These are phyloP conservation scores for Chauna torquata DNA, from an alignment of 2,113 vertebrate species.

Conservation along the genomic window DNA sequence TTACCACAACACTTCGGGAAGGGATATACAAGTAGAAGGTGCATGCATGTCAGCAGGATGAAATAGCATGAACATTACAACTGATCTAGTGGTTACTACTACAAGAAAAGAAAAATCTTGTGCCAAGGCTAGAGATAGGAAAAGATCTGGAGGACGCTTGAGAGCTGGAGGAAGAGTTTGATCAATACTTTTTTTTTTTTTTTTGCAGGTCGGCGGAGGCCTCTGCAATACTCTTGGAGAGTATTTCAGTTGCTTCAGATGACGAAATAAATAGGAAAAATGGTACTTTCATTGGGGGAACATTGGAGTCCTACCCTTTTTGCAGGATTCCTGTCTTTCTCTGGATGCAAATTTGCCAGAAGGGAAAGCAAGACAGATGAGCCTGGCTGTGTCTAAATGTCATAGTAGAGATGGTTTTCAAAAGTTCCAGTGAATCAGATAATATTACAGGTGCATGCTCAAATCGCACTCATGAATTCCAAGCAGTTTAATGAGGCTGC, in stretches of 20 bases:
- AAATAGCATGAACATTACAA: not conserved
- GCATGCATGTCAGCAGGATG: not conserved
- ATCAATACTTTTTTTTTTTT: not conserved
- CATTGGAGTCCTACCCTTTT: not conserved
- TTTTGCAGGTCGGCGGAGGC: not conserved
- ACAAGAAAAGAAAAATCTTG: not conserved
- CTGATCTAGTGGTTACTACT: not conserved
- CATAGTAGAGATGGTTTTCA: not conserved
- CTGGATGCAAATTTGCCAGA: not conserved
- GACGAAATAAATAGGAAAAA: not conserved
- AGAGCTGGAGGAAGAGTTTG: not conserved
- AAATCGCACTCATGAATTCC: not conserved
- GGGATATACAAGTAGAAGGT: not conserved
- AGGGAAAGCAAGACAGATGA: not conserved
- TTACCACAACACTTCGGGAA: not conserved
- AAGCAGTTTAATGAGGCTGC: not conserved
- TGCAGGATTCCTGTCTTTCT: not conserved
- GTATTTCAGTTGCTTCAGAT: not conserved
- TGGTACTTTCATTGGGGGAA: not conserved
- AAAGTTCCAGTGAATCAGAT: not conserved
- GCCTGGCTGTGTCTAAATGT: not conserved
- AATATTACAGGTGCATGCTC: not conserved
- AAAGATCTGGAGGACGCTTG: not conserved
- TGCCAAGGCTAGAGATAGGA: not conserved
- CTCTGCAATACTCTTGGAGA: not conserved